These are phyloP conservation scores for Anguilla megastoma DNA, from an alignment of 2,797 vertebrate species.

Conservation along the genomic window DNA sequence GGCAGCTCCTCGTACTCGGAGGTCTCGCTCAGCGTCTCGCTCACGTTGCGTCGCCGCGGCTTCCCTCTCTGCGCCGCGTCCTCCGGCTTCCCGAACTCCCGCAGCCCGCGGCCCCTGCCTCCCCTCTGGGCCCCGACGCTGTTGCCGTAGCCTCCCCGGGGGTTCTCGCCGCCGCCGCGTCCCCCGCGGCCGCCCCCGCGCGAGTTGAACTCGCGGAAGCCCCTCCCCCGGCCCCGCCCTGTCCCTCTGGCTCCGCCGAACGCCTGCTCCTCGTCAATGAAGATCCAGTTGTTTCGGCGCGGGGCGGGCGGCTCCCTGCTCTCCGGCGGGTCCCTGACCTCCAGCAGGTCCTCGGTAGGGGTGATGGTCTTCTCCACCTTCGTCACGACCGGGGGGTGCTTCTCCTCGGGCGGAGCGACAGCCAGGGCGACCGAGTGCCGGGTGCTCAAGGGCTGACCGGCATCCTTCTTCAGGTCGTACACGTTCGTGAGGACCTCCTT, in stretches of 20 bases:
- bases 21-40: constrained; percentile 92
- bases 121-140: constrained; percentile 64
- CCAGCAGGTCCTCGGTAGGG: constrained; percentile 72
- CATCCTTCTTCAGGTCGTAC: constrained; percentile 78
- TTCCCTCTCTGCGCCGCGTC: constrained; percentile 87
- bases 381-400: constrained; percentile 64
- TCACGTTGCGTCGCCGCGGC: constrained; percentile 87
- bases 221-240: constrained; percentile 80
- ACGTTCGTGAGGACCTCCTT: constrained; percentile 79
- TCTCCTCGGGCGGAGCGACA: constrained; percentile 68
- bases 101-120: constrained; percentile 74
- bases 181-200: constrained; percentile 71
- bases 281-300: constrained; percentile 96
- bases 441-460: constrained; percentile 62
- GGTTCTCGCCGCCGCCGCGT: constrained; percentile 57
- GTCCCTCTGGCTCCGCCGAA: constrained; percentile 83
- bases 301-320: constrained; percentile 74
- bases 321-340: constrained; percentile 69
- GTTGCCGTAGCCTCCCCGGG: constrained; percentile 65
- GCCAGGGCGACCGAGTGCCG: constrained; percentile 53
- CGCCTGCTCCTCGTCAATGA: constrained; percentile 96
- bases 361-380: constrained; percentile 72
- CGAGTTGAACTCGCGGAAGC: constrained; percentile 88
- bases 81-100: constrained; percentile 81
- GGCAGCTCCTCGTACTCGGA: constrained; percentile 97